A percentile compares a stretch with the other conserved stretches of the same genome.
phyloP scores from a whole-genome alignment of 2,888 invertebrate genomes.

The Leptogaster cylindrica region DNA sequence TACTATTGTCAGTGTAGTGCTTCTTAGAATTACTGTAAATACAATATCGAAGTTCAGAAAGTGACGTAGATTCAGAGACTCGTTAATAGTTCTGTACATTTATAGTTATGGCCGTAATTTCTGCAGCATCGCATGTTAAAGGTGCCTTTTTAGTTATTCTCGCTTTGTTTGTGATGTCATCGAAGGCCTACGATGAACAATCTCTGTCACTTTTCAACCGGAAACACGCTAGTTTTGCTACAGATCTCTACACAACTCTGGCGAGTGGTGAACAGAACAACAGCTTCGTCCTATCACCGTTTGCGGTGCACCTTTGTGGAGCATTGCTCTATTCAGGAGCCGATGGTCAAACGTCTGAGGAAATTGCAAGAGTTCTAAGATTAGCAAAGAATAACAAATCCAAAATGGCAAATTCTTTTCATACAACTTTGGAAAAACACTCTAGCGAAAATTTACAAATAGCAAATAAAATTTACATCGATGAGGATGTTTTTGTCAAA shows the following conservation, averaged over 20 bases:
- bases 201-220: too few species aligned
- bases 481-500: neutral
- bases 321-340: neutral
- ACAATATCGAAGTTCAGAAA: too few species aligned
- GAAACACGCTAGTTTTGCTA: too few species aligned
- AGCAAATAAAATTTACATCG: conserved; percentile 9
- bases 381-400: neutral
- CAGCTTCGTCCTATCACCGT: neutral
- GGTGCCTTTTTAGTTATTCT: too few species aligned
- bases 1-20: too few species aligned
- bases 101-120: too few species aligned
- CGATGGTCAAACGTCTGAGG: neutral
- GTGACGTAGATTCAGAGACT: too few species aligned
- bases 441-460: neutral
- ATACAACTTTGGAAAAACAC: neutral
- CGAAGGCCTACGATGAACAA: too few species aligned
- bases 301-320: neutral
- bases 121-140: too few species aligned
- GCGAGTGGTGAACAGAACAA: neutral
- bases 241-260: neutral
- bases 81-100: too few species aligned
- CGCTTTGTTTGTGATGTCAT: too few species aligned
- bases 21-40: too few species aligned
- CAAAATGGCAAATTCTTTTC: neutral
- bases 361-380: neutral